These are phyloP conservation scores for Dryoscopus gambensis DNA, from an alignment of 2,113 vertebrate species.

Conservation along the genomic window DNA sequence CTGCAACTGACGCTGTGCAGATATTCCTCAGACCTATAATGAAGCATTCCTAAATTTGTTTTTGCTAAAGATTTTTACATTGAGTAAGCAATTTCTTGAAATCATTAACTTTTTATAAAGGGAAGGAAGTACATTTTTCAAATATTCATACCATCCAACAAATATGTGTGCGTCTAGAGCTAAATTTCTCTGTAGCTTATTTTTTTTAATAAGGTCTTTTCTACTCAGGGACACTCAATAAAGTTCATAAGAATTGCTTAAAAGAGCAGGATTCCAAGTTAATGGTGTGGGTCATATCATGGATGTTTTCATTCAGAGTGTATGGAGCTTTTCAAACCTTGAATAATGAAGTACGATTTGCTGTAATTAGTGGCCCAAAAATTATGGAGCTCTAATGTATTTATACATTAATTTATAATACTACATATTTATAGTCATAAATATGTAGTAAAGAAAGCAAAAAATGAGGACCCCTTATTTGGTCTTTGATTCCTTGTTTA, in stretches of 20 bases:
- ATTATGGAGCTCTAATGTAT: not conserved
- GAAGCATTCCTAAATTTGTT: not conserved
- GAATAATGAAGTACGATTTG: not conserved
- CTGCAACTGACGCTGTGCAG: not conserved
- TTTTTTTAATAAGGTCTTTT: not conserved
- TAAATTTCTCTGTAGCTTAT: not conserved
- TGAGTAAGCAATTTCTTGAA: slow-evolving; percentile 19
- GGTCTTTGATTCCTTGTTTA: not conserved
- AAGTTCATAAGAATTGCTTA: not conserved
- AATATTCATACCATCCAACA: not conserved
- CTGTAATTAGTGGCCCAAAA: not conserved
- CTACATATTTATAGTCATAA: not conserved
- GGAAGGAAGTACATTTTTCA: not conserved
- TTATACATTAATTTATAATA: no score
- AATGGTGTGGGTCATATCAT: not conserved
- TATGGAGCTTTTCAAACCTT: not conserved
- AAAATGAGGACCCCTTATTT: not conserved
- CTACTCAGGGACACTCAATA: not conserved
- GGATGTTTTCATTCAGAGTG: not conserved
- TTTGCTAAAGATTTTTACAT: slow-evolving; percentile 9
- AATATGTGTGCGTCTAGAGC: not conserved
- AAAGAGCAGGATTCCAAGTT: not conserved
- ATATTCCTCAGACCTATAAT: not conserved
- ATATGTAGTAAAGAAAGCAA: not conserved
- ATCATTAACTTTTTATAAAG: slow-evolving; percentile 32